Conservation (phyloP, 2,113 vertebrate genomes). For the Chloropsis cyanopogon region DNA sequence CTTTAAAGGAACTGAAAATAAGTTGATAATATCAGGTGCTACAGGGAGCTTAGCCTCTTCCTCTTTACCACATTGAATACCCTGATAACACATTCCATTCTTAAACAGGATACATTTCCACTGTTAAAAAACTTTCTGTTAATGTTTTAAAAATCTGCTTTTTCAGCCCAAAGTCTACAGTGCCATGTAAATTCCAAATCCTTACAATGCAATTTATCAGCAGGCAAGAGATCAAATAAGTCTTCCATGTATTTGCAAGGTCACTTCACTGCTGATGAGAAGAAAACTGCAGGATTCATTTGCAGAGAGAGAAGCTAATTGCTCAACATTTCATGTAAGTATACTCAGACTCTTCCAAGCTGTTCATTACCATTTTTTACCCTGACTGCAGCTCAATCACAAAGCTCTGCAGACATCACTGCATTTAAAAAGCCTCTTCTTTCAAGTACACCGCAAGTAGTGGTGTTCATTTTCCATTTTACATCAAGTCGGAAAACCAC, state of each 20-base stretch:
- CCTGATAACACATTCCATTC: neutral
- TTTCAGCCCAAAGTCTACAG: neutral
- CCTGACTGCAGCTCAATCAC: neutral
- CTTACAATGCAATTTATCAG: neutral
- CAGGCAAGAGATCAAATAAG: neutral
- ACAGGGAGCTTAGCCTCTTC: neutral
- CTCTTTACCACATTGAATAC: neutral
- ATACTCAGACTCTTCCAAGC: constrained; percentile 27
- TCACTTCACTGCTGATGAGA: constrained; percentile 26
- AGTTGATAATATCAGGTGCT: neutral
- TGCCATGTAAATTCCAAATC: neutral
- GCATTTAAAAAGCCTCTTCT: neutral
- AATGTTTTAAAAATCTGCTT: neutral
- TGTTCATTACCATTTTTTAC: constrained; percentile 52
- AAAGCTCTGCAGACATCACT: neutral
- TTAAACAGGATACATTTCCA: neutral
- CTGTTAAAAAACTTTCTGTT: neutral
- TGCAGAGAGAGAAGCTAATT: constrained; percentile 43
- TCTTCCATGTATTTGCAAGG: neutral
- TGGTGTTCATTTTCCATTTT: neutral
- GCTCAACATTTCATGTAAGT: constrained; percentile 30
- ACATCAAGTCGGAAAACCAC: neutral
- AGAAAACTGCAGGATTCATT: constrained; percentile 22
- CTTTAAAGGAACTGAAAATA: neutral
- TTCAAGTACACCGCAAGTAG: neutral